phyloP scores from a whole-genome alignment of 2,888 invertebrate genomes.

The Diloba caeruleocephala region DNA sequence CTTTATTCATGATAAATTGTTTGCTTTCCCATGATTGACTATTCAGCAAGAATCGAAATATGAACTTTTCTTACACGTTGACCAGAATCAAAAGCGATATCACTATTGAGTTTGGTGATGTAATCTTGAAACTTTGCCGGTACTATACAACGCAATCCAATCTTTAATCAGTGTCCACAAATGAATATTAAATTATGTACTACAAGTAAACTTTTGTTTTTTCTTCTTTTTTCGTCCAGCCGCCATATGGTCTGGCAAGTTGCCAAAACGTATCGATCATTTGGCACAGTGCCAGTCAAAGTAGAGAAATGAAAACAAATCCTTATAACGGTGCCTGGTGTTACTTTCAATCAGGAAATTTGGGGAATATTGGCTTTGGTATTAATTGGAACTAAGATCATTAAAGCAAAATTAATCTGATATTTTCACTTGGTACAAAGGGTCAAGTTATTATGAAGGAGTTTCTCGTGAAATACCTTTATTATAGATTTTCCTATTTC shows the following conservation, averaged over 20 bases:
- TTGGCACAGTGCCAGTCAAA: constrained; percentile 76
- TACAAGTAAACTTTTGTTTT: constrained; percentile 59
- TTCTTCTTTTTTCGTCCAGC: constrained; percentile 60
- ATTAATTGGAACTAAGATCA: constrained; percentile 27
- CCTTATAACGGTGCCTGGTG: constrained; percentile 47
- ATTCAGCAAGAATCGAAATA: neutral
- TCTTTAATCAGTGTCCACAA: constrained; percentile 51
- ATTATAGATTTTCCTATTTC: no score
- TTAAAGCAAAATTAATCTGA: neutral
- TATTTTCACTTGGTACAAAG: neutral
- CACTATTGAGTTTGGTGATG: neutral
- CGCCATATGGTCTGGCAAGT: constrained; percentile 76
- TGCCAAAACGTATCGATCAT: constrained; percentile 81
- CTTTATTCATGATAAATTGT: constrained; percentile 1
- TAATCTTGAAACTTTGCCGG: constrained; percentile 6
- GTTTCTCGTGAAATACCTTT: no score
- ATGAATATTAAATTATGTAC: constrained; percentile 61
- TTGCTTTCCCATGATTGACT: no score
- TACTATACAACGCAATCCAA: constrained; percentile 14
- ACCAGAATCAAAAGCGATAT: neutral
- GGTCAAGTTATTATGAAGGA: no score
- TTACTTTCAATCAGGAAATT: constrained; percentile 52
- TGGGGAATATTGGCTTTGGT: constrained; percentile 23
- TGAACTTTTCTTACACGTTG: constrained; percentile 5
- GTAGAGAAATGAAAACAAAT: constrained; percentile 79